A percentile compares a stretch with the other conserved stretches of the same genome.
phyloP scores from a whole-genome alignment of 2,797 vertebrate species.

The Onychomys arenicola region DNA sequence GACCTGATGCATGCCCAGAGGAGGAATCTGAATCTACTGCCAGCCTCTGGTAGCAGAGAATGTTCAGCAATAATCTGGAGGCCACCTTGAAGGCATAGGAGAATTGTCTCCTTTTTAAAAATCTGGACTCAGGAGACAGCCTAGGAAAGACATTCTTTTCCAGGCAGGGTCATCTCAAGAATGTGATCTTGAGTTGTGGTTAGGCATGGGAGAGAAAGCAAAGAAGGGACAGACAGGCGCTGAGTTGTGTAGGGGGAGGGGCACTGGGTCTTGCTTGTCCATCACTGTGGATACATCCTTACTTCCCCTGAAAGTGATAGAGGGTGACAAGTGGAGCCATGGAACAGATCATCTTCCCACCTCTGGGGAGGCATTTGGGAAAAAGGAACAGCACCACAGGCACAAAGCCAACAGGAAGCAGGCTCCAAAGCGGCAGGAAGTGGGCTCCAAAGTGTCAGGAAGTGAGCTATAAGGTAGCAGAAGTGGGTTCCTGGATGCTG shows the following conservation, averaged over 20 bases:
- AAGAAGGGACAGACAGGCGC: rapidly evolving
- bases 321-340: background rate
- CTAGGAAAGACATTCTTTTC: background rate
- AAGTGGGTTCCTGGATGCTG: background rate
- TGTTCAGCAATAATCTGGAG: background rate
- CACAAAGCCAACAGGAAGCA: background rate
- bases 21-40: background rate
- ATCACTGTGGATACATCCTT: rapidly evolving
- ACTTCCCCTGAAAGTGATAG: too few relatives aligned
- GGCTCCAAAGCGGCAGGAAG: background rate
- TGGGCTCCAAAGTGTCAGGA: background rate
- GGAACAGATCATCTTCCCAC: background rate
- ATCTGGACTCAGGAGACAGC: background rate
- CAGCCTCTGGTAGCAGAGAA: background rate
- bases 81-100: background rate
- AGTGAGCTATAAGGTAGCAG: background rate
- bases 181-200: background rate
- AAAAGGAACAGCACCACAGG: background rate
- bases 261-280: background rate
- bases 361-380: background rate
- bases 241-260: rapidly evolving
- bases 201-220: background rate
- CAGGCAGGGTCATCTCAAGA: background rate
- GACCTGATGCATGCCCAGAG: background rate
- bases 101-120: background rate